Percentiles rank a stretch among this genome's conserved stretches.
Conservation (phyloP, 2,113 vertebrate genomes). For the Vidua macroura region DNA sequence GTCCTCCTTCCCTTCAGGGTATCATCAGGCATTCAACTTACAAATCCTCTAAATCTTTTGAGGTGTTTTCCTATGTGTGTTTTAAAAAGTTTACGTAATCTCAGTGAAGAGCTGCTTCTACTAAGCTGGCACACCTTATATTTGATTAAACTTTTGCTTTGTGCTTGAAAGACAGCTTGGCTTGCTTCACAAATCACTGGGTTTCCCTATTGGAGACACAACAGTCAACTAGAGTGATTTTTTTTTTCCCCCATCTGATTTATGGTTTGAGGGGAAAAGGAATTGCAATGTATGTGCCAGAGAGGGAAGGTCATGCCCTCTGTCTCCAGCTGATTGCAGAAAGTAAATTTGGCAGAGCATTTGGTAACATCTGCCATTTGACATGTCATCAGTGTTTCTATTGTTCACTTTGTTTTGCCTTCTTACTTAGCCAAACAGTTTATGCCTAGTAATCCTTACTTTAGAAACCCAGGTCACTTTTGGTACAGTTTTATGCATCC, state of each 20-base stretch:
- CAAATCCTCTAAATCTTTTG: slow-evolving; percentile 58
- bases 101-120: not conserved
- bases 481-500: not conserved
- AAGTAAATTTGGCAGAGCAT: not conserved
- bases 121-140: slow-evolving; percentile 22
- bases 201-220: not conserved
- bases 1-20: slow-evolving; percentile 41
- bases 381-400: not conserved
- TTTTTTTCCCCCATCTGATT: accelerated
- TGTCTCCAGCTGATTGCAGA: not conserved
- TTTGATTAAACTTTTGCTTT: slow-evolving; percentile 15
- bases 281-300: not conserved
- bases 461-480: not conserved
- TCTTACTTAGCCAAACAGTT: not conserved
- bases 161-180: slow-evolving; percentile 15
- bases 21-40: slow-evolving; percentile 40
- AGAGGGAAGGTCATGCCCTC: not conserved
- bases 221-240: not conserved
- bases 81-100: slow-evolving; percentile 26
- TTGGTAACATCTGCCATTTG: not conserved
- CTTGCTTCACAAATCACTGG: not conserved
- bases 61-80: not conserved
- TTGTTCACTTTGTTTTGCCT: not conserved
- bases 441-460: not conserved
- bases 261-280: not conserved